A percentile compares a stretch with the other conserved stretches of the same genome.
phyloP scores from a whole-genome alignment of 2,113 vertebrate genomes.

The Grallaria varia region DNA sequence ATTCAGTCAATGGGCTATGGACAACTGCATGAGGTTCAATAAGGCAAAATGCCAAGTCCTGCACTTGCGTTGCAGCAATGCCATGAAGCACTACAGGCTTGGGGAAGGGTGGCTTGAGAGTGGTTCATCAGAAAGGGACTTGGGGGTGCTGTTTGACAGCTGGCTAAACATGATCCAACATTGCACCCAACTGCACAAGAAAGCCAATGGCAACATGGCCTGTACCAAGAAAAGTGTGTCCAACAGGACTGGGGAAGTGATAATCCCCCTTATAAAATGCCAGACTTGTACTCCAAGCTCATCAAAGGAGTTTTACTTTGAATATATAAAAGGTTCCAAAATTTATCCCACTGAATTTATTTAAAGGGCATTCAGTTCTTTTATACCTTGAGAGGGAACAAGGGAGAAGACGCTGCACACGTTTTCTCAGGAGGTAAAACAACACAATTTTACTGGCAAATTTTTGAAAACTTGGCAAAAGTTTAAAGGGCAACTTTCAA shows the following conservation, averaged over 20 bases:
- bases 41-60: neutral
- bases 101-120: neutral
- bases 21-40: neutral
- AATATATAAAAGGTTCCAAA: neutral
- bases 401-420: neutral
- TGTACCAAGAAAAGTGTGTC: accelerated
- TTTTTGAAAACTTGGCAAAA: neutral
- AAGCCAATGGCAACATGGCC: neutral
- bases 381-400: neutral
- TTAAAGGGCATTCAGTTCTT: neutral
- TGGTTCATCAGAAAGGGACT: neutral
- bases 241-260: neutral
- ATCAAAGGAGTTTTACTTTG: neutral
- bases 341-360: neutral
- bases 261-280: neutral
- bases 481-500: neutral
- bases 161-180: neutral
- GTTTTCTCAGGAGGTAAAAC: neutral
- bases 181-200: too few species aligned
- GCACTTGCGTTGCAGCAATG: neutral
- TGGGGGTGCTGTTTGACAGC: neutral
- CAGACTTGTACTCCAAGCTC: neutral
- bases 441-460: neutral
- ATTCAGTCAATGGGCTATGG: neutral
- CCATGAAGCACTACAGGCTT: neutral